phyloP scores from a whole-genome alignment of 2,113 vertebrate genomes.

The Camelus bactrianus region DNA sequence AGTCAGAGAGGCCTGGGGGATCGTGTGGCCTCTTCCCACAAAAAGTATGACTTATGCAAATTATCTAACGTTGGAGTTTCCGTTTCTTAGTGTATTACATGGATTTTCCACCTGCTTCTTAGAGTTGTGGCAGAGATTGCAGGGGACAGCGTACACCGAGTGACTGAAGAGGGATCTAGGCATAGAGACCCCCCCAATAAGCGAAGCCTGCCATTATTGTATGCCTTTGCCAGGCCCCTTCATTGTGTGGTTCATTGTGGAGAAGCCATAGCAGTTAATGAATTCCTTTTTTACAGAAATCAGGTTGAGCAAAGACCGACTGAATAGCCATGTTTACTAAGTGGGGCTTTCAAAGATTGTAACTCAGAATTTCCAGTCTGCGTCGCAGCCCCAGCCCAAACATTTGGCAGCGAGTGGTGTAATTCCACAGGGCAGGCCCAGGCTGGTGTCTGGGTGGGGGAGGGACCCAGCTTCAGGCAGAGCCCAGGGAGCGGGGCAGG shows the following conservation, averaged over 20 bases:
- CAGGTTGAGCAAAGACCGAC: background rate
- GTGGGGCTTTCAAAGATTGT: background rate
- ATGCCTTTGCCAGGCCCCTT: background rate
- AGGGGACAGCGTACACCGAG: too few species aligned
- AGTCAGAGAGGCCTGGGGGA: background rate
- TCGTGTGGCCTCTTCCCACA: background rate
- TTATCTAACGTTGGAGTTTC: accelerated
- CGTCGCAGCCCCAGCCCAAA: background rate
- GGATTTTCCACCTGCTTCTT: background rate
- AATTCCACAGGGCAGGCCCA: background rate
- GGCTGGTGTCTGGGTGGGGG: slow-evolving; percentile 40
- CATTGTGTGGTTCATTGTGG: background rate
- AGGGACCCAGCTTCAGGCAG: background rate
- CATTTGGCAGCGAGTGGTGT: background rate
- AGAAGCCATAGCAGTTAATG: background rate
- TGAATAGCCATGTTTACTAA: background rate
- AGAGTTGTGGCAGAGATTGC: background rate
- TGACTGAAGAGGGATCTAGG: background rate
- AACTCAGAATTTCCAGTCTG: slow-evolving; percentile 61
- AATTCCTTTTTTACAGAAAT: background rate
- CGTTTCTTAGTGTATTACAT: background rate
- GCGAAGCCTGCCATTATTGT: too few species aligned
- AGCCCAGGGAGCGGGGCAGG: background rate
- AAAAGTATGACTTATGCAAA: background rate
- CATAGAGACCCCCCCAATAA: accelerated